A percentile compares a stretch with the other conserved stretches of the same genome.
Conservation (phyloP, 1,140 invertebrate genomes). For the Mactra quadrangularis region DNA sequence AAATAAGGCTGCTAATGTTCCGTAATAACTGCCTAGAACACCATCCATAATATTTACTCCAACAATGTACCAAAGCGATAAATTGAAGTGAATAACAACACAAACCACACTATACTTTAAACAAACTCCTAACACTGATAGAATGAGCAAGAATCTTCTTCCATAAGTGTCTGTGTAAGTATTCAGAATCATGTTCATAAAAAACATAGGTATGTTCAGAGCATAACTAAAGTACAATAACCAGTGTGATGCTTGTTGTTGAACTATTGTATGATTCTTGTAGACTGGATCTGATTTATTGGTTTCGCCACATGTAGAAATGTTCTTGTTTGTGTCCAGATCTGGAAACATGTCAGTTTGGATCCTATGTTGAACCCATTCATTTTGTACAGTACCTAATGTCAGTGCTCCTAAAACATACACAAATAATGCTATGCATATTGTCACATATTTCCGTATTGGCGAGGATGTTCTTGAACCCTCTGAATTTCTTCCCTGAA, state of each 20-base stretch:
- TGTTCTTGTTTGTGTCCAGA: background rate
- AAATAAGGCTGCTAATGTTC: background rate
- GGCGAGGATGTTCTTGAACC: no score
- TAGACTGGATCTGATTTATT: background rate
- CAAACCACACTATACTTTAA: background rate
- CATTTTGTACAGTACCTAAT: background rate
- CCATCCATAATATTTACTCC: background rate
- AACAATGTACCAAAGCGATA: background rate
- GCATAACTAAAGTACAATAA: background rate
- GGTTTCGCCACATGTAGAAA: background rate
- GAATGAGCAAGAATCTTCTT: slow-evolving; percentile 10
- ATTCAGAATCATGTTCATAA: background rate
- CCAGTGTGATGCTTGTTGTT: slow-evolving; percentile 14
- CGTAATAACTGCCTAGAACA: background rate
- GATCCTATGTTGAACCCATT: slow-evolving; percentile 8
- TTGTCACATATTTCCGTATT: background rate
- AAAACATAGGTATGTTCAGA: background rate
- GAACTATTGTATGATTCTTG: background rate
- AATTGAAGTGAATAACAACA: slow-evolving; percentile 1
- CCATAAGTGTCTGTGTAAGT: slow-evolving; percentile 14
- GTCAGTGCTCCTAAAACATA: background rate
- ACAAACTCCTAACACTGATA: background rate
- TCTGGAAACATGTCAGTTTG: background rate
- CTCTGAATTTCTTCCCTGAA: background rate
- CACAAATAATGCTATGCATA: background rate